Base-by-base conservation (phyloP, 2,113 vertebrate species). In the Ameiurus melas region DNA sequence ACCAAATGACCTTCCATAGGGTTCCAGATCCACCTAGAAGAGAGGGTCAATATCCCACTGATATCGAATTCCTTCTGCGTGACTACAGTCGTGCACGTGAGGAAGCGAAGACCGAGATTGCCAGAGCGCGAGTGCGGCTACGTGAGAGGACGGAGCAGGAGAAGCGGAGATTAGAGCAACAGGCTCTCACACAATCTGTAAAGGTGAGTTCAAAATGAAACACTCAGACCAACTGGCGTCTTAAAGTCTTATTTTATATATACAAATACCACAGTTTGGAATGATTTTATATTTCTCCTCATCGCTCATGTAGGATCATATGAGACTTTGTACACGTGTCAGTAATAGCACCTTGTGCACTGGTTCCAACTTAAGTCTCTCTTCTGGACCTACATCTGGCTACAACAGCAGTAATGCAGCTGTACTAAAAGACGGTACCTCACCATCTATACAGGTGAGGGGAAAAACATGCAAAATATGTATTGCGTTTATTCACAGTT, bases 361-460 rank as follows among this genome's bases (percentile, higher is more conserved):
- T 12, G 96, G 95, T 75, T 99, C 98, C 88, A 97, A 93, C 83
- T 95, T 97, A 78, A 99, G 98, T 90, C 95, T 99, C 22, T 98
- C 97, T 4, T 99, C 98, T 85, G 97, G 96, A 22, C 95, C 97
- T 39, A 99, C 98, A 0, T 99, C 98, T 27, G 98, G 98, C 17
- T 99, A 99, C 93, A 97, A 97, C 85, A 99, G 97, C 85, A 96
- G 98, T 83, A 97, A 96, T 83, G 89, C 96, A 0, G 88, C 93
- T 25, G 94, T 96, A 14, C 91, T 93, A 0, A 95, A 91, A 43
- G 93, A 92, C n/a, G 91, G 93, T 84, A 95, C 80, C 86, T 92
- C 92, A 78, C 83, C 92, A 88, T 84, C 90, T 88, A 93, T 92
- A 92, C 94, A 94, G 94, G 97, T 95, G 5, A 2, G 86, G 43